phyloP scores from a whole-genome alignment of 2,888 invertebrate genomes.

The Hanleya hanleyi region DNA sequence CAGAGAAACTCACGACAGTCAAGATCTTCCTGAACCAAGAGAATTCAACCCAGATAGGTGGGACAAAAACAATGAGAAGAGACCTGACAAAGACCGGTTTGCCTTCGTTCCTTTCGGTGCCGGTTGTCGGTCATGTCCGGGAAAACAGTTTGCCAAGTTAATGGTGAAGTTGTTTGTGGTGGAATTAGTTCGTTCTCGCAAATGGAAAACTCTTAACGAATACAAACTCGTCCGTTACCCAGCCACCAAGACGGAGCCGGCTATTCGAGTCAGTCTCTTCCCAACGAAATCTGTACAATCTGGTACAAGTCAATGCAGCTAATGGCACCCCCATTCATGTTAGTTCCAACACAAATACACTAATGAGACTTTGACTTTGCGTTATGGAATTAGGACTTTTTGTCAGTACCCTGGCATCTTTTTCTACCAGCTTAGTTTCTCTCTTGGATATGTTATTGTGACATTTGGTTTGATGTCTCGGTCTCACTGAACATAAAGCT shows the following conservation, averaged over 20 bases:
- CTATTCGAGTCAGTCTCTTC: neutral
- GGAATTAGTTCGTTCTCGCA: neutral
- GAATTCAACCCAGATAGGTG: slow-evolving; percentile 65
- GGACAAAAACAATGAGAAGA: slow-evolving; percentile 32
- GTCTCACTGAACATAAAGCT: no score
- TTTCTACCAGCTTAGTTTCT: no score
- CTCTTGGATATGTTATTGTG: no score
- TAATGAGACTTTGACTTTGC: no score
- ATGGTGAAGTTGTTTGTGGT: neutral
- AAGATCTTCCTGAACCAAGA: slow-evolving; percentile 36
- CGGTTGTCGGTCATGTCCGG: slow-evolving; percentile 63
- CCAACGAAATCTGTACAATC: no score
- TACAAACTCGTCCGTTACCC: neutral
- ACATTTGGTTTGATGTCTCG: no score
- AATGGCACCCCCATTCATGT: no score
- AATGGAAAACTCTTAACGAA: neutral
- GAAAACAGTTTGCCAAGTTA: slow-evolving; percentile 62
- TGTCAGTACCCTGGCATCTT: no score
- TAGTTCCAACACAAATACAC: no score
- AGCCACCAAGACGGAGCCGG: neutral
- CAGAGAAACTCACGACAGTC: slow-evolving; percentile 62
- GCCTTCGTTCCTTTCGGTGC: slow-evolving; percentile 67
- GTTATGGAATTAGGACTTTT: no score
- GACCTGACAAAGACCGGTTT: slow-evolving; percentile 21
- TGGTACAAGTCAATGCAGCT: no score